phyloP scores from a whole-genome alignment of 2,888 invertebrate genomes.

The Cryptosula pallasiana region DNA sequence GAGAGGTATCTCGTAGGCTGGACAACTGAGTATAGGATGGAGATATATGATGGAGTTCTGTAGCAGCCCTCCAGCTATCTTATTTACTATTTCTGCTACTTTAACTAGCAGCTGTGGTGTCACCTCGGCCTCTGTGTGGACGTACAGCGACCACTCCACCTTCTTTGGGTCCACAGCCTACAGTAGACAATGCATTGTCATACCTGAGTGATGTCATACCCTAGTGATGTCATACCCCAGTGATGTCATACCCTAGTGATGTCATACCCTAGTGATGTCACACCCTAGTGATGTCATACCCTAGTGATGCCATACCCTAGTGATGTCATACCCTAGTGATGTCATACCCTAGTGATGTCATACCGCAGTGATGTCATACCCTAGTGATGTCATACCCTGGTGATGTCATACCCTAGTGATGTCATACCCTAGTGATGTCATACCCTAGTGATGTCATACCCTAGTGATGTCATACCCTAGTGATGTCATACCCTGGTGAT shows the following conservation, averaged over 20 bases:
- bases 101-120: conserved; percentile 33
- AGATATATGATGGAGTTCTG: conserved; percentile 34
- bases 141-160: conserved; percentile 31
- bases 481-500: conserved; percentile 31
- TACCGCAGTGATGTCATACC: background rate
- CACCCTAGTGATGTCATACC: conserved; percentile 32
- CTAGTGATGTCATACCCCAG: conserved; percentile 32
- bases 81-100: conserved; percentile 33
- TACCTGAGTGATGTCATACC: background rate
- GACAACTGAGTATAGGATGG: conserved; percentile 34
- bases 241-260: conserved; percentile 28
- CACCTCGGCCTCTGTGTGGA: conserved; percentile 30
- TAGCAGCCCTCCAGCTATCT: conserved; percentile 31
- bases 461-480: conserved; percentile 26
- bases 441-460: conserved; percentile 32
- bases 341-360: conserved; percentile 29
- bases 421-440: conserved; percentile 29
- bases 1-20: conserved; percentile 31
- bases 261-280: conserved; percentile 29
- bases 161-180: conserved; percentile 17
- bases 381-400: conserved; percentile 32
- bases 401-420: conserved; percentile 28
- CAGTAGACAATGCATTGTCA: too few relatives aligned
- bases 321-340: conserved; percentile 31
- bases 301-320: conserved; percentile 26